Evolutionary conservation across 2,113 vertebrate genomes (phyloP).

Genomic region (Panthera tigris): DNA sequence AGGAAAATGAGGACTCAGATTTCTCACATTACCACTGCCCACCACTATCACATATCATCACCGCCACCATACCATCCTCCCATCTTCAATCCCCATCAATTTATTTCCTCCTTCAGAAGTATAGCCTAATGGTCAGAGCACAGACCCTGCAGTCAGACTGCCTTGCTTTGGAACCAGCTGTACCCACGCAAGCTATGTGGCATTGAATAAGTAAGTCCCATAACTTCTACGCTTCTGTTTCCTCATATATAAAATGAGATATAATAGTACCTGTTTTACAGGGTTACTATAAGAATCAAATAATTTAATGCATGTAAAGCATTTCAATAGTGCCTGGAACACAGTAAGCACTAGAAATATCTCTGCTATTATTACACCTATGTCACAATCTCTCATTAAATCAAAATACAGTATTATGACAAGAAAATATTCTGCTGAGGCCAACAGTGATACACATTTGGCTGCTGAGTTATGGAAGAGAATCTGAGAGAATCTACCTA

Average conservation of each 20-base stretch:
- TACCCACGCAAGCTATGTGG: neutral
- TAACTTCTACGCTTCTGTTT: neutral
- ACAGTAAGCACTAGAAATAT: neutral
- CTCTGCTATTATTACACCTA: neutral
- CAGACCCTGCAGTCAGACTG: neutral
- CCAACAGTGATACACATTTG: neutral
- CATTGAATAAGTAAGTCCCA: neutral
- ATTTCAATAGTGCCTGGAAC: neutral
- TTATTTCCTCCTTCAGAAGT: constrained; percentile 2
- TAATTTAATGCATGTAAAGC: constrained; percentile 1
- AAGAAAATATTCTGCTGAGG: constrained; percentile 37
- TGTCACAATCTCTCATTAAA: constrained; percentile 35
- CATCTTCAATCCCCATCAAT: neutral
- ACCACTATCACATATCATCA: neutral
- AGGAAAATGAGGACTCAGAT: neutral
- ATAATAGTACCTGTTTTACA: neutral
- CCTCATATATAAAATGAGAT: constrained; percentile 3
- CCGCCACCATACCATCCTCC: neutral
- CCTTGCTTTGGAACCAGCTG: neutral
- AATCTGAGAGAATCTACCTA: neutral
- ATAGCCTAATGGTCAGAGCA: neutral
- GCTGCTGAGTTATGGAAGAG: neutral
- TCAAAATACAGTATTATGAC: neutral
- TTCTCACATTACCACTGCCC: neutral
- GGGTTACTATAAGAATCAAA: neutral